These are phyloP conservation scores for Ooceraea biroi DNA, from an alignment of 1,140 invertebrate species.

Conservation along the genomic window DNA sequence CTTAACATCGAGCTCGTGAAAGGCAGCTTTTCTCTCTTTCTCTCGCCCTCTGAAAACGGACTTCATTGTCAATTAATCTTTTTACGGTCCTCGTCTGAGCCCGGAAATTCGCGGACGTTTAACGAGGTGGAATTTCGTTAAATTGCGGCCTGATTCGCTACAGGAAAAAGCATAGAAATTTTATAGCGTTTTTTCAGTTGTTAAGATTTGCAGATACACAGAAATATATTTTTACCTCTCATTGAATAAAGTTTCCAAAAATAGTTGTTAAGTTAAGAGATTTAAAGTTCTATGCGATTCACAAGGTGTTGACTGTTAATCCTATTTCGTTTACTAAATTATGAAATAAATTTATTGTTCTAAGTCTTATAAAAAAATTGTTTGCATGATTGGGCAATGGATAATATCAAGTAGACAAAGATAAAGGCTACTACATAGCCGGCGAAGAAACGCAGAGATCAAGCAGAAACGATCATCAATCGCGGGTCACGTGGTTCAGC, in stretches of 20 bases:
- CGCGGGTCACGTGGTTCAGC: not conserved
- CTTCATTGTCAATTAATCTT: conserved; percentile 12
- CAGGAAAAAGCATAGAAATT: not conserved
- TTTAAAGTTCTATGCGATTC: not conserved
- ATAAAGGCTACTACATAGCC: not conserved
- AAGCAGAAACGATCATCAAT: not conserved
- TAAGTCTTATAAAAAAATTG: no score
- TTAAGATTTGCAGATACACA: not conserved
- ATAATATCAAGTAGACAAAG: no score
- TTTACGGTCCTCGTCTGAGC: not conserved
- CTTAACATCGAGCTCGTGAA: conserved; percentile 48
- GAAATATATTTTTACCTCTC: no score
- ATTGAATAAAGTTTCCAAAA: no score
- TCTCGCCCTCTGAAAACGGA: conserved; percentile 9
- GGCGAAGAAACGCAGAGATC: not conserved
- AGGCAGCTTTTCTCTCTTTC: conserved; percentile 18
- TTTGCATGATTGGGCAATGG: no score
- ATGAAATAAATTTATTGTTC: no score
- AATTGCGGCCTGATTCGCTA: not conserved
- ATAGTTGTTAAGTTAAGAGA: no score
- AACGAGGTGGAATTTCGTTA: not conserved
- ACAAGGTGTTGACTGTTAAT: not conserved
- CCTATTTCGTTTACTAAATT: not conserved
- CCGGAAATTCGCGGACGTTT: conserved; percentile 26
- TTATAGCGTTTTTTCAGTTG: not conserved